These are phyloP conservation scores for Stomorhina lunata DNA, from an alignment of 2,888 invertebrate species.

Conservation along the genomic window DNA sequence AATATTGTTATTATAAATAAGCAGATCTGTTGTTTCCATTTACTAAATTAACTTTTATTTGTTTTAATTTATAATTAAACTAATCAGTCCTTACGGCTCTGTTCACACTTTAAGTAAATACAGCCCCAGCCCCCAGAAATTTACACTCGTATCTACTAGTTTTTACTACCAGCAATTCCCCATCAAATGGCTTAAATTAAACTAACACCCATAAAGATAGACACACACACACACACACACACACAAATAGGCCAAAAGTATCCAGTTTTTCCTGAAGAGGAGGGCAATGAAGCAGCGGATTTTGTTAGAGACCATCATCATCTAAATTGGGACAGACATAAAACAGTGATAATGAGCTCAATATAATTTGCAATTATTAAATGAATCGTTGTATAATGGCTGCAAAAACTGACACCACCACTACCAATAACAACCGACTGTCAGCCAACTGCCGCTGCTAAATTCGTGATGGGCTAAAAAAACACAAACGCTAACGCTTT, in stretches of 20 bases:
- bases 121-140: background rate
- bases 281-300: background rate
- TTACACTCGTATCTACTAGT: too few relatives aligned
- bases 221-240: background rate
- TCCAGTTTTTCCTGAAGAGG: background rate
- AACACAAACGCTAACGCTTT: background rate
- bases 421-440: conserved; percentile 35
- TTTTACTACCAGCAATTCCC: background rate
- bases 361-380: conserved; percentile 79
- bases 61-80: conserved; percentile 9
- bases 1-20: too few relatives aligned
- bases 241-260: too few relatives aligned
- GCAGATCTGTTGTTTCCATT: too few relatives aligned
- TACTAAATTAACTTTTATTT: background rate
- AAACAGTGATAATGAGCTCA: conserved; percentile 76
- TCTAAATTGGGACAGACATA: conserved; percentile 66
- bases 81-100: conserved; percentile 18
- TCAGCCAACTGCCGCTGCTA: background rate
- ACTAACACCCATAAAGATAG: background rate
- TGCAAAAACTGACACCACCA: conserved; percentile 64
- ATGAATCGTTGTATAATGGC: conserved; percentile 77
- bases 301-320: conserved; percentile 43
- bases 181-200: background rate
- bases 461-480: too few relatives aligned
- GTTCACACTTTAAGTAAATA: background rate